A percentile compares a stretch with the other conserved stretches of the same genome.
These are phyloP conservation scores for Pelecanoides urinatrix DNA, from an alignment of 2,113 vertebrate genomes.

Conservation along the genomic window DNA sequence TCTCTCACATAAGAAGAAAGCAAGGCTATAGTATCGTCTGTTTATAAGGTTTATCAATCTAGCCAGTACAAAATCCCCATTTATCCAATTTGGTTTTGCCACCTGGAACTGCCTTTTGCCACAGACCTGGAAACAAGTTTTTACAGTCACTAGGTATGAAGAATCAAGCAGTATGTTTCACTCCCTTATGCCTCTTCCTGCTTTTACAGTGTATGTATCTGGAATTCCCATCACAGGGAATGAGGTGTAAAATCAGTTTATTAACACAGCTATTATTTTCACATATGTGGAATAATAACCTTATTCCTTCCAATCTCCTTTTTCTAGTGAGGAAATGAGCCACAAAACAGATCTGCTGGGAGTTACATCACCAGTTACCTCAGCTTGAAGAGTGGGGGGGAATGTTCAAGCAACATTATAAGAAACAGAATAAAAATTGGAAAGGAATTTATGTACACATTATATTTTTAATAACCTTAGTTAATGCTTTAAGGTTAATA, in stretches of 20 bases:
- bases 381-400: not conserved
- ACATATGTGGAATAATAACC: not conserved
- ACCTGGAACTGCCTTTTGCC: not conserved
- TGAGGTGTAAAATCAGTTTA: not conserved
- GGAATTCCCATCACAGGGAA: not conserved
- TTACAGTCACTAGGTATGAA: not conserved
- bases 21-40: not conserved
- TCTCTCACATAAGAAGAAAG: not conserved
- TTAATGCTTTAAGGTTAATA: not conserved
- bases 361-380: not conserved
- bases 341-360: not conserved
- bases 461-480: not conserved
- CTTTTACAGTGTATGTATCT: not conserved
- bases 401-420: not conserved
- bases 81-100: not conserved
- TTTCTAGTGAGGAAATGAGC: not conserved
- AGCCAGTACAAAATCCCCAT: not conserved
- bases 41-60: not conserved
- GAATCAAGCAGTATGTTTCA: not conserved
- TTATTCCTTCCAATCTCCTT: not conserved
- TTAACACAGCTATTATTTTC: not conserved
- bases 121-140: not conserved
- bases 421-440: not conserved
- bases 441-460: not conserved
- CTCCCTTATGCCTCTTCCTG: not conserved